Percentiles rank a stretch among this genome's conserved stretches.
Conservation (phyloP, 2,888 invertebrate genomes). For the Pherbina coryleti region DNA sequence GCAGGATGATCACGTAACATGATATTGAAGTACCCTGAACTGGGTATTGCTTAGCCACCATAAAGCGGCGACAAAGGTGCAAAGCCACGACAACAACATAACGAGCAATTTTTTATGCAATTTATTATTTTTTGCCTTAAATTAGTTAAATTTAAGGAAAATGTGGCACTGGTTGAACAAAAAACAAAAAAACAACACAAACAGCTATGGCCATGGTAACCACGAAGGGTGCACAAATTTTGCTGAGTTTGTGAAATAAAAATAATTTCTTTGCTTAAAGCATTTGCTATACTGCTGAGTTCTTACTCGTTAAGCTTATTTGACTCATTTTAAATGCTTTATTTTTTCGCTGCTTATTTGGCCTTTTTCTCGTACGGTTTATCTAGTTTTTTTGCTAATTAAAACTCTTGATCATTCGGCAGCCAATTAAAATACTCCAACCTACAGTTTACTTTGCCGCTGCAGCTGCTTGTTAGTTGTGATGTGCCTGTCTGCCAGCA, state of each 20-base stretch:
- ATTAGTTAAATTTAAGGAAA: conserved; percentile 1
- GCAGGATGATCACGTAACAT: neutral
- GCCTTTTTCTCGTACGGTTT: neutral
- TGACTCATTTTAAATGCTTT: neutral
- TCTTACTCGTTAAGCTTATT: neutral
- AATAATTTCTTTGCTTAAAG: no score
- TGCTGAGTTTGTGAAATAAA: no score
- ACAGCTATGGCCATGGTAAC: neutral
- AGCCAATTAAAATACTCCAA: neutral
- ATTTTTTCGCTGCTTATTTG: neutral
- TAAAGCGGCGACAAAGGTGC: neutral
- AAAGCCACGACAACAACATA: neutral
- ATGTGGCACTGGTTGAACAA: neutral
- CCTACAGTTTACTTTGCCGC: no score
- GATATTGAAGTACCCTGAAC: no score
- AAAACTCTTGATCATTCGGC: neutral
- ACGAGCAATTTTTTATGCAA: neutral
- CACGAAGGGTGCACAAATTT: no score
- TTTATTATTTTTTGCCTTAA: neutral
- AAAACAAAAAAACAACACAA: neutral
- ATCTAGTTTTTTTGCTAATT: neutral
- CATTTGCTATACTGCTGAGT: neutral
- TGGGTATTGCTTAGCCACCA: no score
- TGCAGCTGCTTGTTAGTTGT: neutral
- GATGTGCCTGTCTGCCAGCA: neutral